A percentile compares a stretch with the other conserved stretches of the same genome.
Conservation (phyloP, 2,797 vertebrate genomes). For the Esox masquinongy region DNA sequence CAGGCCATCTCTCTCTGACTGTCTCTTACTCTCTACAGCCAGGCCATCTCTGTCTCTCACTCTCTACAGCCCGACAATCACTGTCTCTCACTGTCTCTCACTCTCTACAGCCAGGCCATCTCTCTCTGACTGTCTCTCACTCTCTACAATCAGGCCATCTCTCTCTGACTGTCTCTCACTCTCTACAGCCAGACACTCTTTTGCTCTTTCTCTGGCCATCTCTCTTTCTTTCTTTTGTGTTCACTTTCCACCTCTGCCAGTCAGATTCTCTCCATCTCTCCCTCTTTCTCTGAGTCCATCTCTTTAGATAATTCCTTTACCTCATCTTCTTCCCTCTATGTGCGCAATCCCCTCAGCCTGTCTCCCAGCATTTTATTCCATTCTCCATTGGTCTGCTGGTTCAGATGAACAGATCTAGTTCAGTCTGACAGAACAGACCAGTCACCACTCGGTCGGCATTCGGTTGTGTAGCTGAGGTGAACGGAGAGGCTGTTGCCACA, state of each 20-base stretch:
- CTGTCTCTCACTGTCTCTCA: no score
- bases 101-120: no score
- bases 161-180: not conserved
- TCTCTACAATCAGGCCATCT: not conserved
- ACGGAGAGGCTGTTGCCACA: not conserved
- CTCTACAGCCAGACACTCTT: no score
- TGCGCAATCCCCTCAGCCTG: not conserved
- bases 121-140: not conserved
- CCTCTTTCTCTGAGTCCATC: not conserved
- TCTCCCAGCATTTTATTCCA: not conserved
- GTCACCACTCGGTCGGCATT: not conserved
- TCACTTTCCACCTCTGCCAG: no score
- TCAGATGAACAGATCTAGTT: not conserved
- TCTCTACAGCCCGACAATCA: no score
- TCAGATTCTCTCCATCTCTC: no score
- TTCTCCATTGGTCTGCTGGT: not conserved
- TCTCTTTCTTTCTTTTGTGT: not conserved
- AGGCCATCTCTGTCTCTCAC: not conserved
- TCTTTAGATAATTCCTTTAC: not conserved
- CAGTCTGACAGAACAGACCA: not conserved
- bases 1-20: no score
- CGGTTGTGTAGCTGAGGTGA: not conserved
- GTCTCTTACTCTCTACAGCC: no score
- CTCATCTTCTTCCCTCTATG: not conserved
- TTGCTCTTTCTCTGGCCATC: no score